Base-by-base conservation (phyloP, 2,888 invertebrate genomes). In the Leptinotarsa rubiginosa region DNA sequence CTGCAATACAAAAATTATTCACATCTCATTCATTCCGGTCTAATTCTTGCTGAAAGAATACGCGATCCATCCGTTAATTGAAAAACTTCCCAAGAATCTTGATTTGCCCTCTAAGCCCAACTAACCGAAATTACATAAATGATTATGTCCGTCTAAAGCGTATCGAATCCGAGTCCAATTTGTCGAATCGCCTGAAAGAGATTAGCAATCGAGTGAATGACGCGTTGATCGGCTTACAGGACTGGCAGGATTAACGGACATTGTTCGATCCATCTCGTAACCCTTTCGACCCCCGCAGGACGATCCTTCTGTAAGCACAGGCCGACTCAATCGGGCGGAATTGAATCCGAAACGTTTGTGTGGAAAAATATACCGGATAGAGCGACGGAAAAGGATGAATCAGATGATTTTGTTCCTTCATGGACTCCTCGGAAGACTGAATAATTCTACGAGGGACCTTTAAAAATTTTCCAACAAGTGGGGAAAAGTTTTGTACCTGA, bases 141-240 rank as follows among this genome's bases (percentile, higher is more conserved):
- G 69, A 56, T 69, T 59, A 69, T 69, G 69, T 69, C 56, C 69
- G 25, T 47, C 41, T 47, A 47, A 15, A 56, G 54, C 69, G 59
- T 69, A 54, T 56, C 47, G 54, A 80, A 80, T 81, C 80, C 79
- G 77, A 75, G 78, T 79, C 81, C 79, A 82, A 82, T 81, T 82
- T 81, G 78, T 79, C 77, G 80, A 82, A 82, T 81, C 81, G 81
- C 76, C 75, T 77, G 77, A 62, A 62, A 77, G 80, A 82, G 83
- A 83, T 83, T 83, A 83, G 83, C 80, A 81, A 81, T 82, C 77
- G 81, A 81, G 82, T 81, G 81, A 82, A 80, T 81, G 81, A 80
- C 78, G 79, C 77, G 77, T 78, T 82, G 82, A 83, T 83, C 83
- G 81, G 83, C 83, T 84, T 82, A 82, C 75, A 73, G 78, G 74